Base-by-base conservation (phyloP, 2,888 invertebrate species). In the Scelioninae gen. 1 region DNA sequence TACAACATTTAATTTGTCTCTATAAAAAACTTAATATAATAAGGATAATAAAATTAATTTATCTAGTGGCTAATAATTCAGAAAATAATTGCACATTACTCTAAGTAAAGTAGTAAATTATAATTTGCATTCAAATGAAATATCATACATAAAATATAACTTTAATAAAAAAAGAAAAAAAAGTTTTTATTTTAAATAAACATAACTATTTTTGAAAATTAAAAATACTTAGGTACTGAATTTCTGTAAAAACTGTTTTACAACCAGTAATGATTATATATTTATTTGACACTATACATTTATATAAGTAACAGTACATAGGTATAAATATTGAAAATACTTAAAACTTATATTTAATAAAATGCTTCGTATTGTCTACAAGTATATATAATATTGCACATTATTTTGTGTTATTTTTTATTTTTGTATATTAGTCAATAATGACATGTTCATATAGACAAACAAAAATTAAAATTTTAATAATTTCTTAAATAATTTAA, bases 241-340 rank as follows among this genome's bases (percentile, higher is more conserved):
- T 60, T 60, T 43, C 10, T 11, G n/a, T 9, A 29, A 29, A 1
- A 51, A 29, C 29, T 15, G 6, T 11, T 51, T 51, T 29, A 32
- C 53, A 13, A 32, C 8, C 15, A 29, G 7, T 43, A 16, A 60
- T 60, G 29, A n/a, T 32, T 45, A 56, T 23, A 47, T 0, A 58
- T 71, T 71, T 71, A 58, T 58, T 71, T 49, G 34, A 31, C 34
- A 23, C 0, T 49, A 49, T 47, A 71, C 58, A 43, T 23, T 2
- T 23, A 23, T 23, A 58, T 47, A 11, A 7, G 16, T 49, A 38
- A 58, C 38, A 58, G 16, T 71, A 58, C 58, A 58, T 10, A 23
- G 13, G 15, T 71, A 58, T 58, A 69, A 56, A 56, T 69, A 15
- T 49, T 31, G 13, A 29, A 62, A 62, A 45, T 62, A 58, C 7